phyloP scores from a whole-genome alignment of 2,113 vertebrate species.

The Hemicordylus capensis region DNA sequence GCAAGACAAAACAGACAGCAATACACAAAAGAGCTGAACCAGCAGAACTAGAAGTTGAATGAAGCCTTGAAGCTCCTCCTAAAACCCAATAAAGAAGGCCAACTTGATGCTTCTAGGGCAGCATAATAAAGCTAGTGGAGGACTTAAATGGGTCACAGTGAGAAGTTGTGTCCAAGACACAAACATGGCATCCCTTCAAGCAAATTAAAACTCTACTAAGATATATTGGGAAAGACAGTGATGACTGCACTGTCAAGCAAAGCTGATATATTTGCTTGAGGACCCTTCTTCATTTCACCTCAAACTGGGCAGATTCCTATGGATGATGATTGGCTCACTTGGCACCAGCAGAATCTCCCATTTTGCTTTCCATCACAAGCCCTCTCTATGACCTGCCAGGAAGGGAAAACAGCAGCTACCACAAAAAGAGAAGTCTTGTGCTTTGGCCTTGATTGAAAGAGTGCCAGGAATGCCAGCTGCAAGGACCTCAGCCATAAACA shows the following conservation, averaged over 20 bases:
- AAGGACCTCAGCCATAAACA: neutral
- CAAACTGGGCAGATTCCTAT: neutral
- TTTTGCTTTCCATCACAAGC: neutral
- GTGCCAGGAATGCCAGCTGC: too few species aligned
- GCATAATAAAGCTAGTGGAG: neutral
- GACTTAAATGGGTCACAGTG: neutral
- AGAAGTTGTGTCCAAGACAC: neutral
- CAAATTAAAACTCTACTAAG: neutral
- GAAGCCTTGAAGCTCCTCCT: too few species aligned
- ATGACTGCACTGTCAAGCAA: neutral
- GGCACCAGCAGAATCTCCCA: neutral
- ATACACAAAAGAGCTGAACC: too few species aligned
- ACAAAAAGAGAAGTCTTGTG: neutral
- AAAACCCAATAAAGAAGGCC: too few species aligned
- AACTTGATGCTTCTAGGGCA: too few species aligned
- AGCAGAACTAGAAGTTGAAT: too few species aligned
- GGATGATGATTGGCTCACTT: neutral
- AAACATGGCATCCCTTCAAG: neutral
- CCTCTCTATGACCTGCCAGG: neutral
- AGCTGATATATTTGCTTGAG: neutral
- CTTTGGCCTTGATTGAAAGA: neutral
- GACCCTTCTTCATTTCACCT: neutral
- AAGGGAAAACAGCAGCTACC: neutral
- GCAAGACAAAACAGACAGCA: too few species aligned
- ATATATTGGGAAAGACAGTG: neutral